Conservation (phyloP, 2,888 invertebrate species). For the Stenodema calcarata region DNA sequence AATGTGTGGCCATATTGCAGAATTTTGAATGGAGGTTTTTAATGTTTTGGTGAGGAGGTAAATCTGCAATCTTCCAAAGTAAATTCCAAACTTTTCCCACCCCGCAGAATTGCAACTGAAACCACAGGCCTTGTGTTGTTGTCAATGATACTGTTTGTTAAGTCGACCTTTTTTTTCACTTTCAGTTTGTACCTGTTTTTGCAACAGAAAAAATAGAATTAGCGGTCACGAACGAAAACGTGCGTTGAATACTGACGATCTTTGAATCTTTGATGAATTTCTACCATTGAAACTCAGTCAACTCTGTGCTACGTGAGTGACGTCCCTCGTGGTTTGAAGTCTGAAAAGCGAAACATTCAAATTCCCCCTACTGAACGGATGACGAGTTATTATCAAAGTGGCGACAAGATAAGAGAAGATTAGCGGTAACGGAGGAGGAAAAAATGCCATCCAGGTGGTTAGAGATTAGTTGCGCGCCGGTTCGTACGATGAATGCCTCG, state of each 20-base stretch:
- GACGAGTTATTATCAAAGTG: neutral
- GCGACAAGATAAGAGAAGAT: neutral
- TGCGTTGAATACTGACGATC: neutral
- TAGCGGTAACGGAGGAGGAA: neutral
- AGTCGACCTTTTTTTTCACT: neutral
- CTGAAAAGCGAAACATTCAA: neutral
- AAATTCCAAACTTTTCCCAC: too few relatives aligned
- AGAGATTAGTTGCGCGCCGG: slow-evolving; percentile 27
- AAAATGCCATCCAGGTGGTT: slow-evolving; percentile 31
- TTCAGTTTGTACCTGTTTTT: neutral
- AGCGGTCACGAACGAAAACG: neutral
- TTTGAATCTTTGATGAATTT: neutral
- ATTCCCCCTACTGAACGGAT: neutral
- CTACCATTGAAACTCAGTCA: neutral
- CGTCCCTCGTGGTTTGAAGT: neutral
- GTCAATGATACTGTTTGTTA: neutral
- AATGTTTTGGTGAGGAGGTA: too few relatives aligned
- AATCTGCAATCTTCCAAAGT: too few relatives aligned
- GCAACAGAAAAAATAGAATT: neutral
- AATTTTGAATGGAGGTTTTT: too few relatives aligned
- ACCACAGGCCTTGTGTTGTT: too few relatives aligned
- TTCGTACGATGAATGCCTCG: slow-evolving; percentile 5
- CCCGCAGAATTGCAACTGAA: too few relatives aligned
- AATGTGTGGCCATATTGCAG: too few relatives aligned
- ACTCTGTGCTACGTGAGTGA: neutral